A percentile compares a stretch with the other conserved stretches of the same genome.
Evolutionary conservation across 1,140 invertebrate genomes (phyloP).

Genomic region (Tetragonula clypearis): DNA sequence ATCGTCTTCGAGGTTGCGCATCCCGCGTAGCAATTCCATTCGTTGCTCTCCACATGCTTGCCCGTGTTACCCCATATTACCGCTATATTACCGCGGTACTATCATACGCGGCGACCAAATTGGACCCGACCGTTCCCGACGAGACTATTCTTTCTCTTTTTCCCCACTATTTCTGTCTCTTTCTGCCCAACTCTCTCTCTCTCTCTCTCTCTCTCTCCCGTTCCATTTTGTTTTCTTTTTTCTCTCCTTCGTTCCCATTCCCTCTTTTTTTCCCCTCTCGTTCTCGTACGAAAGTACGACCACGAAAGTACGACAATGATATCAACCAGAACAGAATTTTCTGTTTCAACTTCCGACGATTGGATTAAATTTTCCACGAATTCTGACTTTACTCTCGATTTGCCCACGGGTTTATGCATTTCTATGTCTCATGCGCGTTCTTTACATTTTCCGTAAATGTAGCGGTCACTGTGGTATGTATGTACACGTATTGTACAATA

Average conservation of each 20-base stretch:
- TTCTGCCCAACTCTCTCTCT: background rate
- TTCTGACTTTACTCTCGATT: no score
- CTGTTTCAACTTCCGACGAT: background rate
- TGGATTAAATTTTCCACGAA: background rate
- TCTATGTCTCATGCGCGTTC: no score
- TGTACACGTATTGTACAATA: no score
- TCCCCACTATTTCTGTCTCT: no score
- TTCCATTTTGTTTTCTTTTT: no score
- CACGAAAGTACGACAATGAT: no score
- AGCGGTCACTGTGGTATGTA: no score
- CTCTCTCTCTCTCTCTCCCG: background rate
- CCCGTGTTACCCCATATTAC: conserved; percentile 16
- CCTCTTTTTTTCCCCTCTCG: no score
- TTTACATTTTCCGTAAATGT: no score
- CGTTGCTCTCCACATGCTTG: background rate
- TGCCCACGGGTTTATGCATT: no score
- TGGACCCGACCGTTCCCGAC: background rate
- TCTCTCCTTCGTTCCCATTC: no score
- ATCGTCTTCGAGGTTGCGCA: background rate
- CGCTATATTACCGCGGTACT: background rate
- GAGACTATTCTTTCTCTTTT: background rate
- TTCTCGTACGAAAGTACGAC: no score
- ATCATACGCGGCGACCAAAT: background rate
- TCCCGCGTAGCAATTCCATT: conserved; percentile 8
- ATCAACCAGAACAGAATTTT: background rate